Base-by-base conservation (phyloP, 2,797 vertebrate genomes). In the Tragelaphus oryx region DNA sequence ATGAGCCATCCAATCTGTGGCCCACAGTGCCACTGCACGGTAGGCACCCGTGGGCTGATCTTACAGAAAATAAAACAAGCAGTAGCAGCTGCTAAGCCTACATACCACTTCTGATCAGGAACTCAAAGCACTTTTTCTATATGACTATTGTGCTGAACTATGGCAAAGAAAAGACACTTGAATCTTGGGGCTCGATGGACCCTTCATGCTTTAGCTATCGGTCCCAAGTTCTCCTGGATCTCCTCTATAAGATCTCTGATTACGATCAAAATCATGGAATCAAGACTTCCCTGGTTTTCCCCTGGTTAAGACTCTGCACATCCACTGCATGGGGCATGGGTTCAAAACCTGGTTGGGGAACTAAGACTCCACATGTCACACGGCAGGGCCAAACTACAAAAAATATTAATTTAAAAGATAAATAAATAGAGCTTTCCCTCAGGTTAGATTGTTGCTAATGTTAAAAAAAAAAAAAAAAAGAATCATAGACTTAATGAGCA, bases 1-100 rank as follows among this genome's bases (percentile, higher is more conserved):
- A 8, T 1, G 13, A 41, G 46, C 55, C 76, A 78, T 50, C 28
- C 12, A 81, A 60, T 94, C 88, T 65, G 75, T 79, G 84, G 60
- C 60, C 33, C 89, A 94, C 79, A 95, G 18, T 14, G 95, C 92
- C 94, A 95, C 87, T 59, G 0, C 86, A 87, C 26, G 41, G 87
- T 74, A 89, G 75, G 20, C 59, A 59, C 28, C 28, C 28, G 16
- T 12, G 37, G 18, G n/a, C 57, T 55, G 44, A 59, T 41, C 37
- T 12, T 24, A 41, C 54, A 60, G 14, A 79, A 93, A 80, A 75
- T 14, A 44, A 33, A 84, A 92, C 57, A 17, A 90, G 44, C 4
- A 30, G 18, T 6, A 46, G 74, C 44, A 54, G 26, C 18, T 82
- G 76, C 75, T 11, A 48, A 91, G 24, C 8, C n/a, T 50, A 28